Conservation (phyloP, 2,797 vertebrate genomes). For the Salarias fasciatus region DNA sequence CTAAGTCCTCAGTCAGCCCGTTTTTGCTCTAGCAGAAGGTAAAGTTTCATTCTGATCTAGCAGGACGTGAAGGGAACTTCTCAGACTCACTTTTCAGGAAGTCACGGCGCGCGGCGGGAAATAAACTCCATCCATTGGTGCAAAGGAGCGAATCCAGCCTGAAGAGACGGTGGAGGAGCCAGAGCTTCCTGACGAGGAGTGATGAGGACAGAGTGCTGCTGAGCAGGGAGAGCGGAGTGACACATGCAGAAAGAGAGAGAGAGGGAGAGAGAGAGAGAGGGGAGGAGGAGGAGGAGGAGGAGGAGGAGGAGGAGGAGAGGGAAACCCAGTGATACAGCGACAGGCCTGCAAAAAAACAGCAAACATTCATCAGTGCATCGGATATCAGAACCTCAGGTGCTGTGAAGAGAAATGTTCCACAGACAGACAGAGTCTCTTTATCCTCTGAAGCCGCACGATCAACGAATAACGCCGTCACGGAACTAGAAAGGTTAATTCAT, state of each 20-base stretch:
- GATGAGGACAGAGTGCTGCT: conserved; percentile 58
- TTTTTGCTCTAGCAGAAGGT: too few relatives aligned
- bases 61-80: conserved; percentile 23
- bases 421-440: neutral
- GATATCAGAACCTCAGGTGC: neutral
- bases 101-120: conserved; percentile 86
- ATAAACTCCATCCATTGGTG: conserved; percentile 92
- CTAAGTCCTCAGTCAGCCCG: neutral
- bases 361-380: neutral
- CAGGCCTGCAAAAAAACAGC: conserved; percentile 17
- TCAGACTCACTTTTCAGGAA: conserved; percentile 91
- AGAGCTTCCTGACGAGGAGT: conserved; percentile 33
- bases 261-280: conserved; percentile 7
- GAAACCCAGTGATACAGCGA: conserved; percentile 37
- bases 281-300: neutral
- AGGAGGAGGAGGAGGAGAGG: conserved; percentile 31
- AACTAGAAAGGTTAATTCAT: conserved; percentile 50
- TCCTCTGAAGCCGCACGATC: neutral
- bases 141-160: conserved; percentile 93
- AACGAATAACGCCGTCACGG: conserved; percentile 44
- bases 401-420: neutral
- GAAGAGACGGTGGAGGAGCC: conserved; percentile 41
- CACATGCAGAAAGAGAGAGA: conserved; percentile 45
- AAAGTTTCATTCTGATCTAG: neutral
- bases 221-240: conserved; percentile 56